A percentile compares a stretch with the other conserved stretches of the same genome.
These are phyloP conservation scores for Calosoma granatense DNA, from an alignment of 1,140 invertebrate species.

Conservation along the genomic window DNA sequence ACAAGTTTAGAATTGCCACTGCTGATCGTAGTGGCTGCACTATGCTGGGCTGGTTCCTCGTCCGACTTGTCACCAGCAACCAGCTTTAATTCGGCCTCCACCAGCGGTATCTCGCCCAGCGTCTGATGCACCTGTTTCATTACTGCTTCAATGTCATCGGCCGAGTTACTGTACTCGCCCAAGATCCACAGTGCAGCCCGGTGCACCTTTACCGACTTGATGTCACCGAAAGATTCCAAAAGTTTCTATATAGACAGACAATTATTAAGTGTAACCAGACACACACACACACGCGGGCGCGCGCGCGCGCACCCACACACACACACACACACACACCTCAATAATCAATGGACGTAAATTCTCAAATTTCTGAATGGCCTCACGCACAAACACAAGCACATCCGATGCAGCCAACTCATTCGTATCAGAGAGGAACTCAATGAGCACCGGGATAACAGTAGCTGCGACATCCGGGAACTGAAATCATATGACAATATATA, in stretches of 20 bases:
- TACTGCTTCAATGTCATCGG: constrained; percentile 69
- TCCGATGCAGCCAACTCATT: constrained; percentile 90
- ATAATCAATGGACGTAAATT: constrained; percentile 70
- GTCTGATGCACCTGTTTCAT: constrained; percentile 64
- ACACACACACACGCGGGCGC: neutral
- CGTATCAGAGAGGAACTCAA: constrained; percentile 92
- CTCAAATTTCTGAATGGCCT: constrained; percentile 89
- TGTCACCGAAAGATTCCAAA: constrained; percentile 70
- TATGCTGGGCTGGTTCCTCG: constrained; percentile 31
- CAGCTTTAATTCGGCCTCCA: constrained; percentile 77
- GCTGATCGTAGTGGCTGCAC: constrained; percentile 19
- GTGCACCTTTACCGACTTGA: constrained; percentile 79
- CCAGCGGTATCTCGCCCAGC: constrained; percentile 80
- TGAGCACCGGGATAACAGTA: constrained; percentile 87
- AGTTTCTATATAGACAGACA: constrained; percentile 46
- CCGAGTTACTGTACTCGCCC: constrained; percentile 82
- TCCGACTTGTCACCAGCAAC: constrained; percentile 52
- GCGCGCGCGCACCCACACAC: neutral
- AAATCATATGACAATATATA: constrained; percentile 19
- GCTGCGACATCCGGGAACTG: constrained; percentile 92
- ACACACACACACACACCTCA: constrained; percentile 38
- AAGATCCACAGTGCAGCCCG: constrained; percentile 96
- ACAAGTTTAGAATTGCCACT: constrained; percentile 53
- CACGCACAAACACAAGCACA: constrained; percentile 89
- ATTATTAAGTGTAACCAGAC: constrained; percentile 9